Base-by-base conservation (phyloP, 2,888 invertebrate genomes). In the Cheilosia urbana region DNA sequence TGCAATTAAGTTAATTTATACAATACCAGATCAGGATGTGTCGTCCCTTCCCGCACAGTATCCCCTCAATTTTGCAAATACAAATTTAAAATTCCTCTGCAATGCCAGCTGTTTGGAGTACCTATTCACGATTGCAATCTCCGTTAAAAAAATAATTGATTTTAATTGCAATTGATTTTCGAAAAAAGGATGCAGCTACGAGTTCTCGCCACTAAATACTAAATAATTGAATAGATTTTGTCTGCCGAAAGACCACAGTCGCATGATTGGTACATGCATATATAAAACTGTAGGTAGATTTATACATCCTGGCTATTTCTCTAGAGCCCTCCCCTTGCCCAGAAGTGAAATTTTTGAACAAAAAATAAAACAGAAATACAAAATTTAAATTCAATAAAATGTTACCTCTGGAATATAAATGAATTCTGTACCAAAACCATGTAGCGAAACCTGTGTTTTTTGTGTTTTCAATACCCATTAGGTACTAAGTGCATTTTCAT, bases 1-100 rank as follows among this genome's bases (percentile, higher is more conserved):
- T 40, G 40, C 75, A 80, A 80, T 84, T 75, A 84, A 47, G 47
- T 76, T 84, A 80, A 80, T 80, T 84, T 71, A 71, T 62, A 45
- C 75, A 66, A 51, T 15, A 30, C 57, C 77, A 60, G 6, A 13
- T 4, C 37, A 9, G 30, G 30, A 30, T 13, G 13, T 37, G 37
- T 37, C 34, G 21, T 57, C 53, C 42, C 45, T 30, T 6, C 40
- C 13, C 53, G 34, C 40, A 69, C 63, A 27, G 11, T 47, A 62
- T 21, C 53, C 19, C 21, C 37, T 66, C 40, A 51, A 34, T 57
- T 55, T 75, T 15, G 34, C 3, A 71, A 71, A 37, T 69, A 65
- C n/a, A n/a, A n/a, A 27, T 65, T 57, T 24, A 58, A 57, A 65
- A 49, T 55, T 37, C 53, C 21, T n/a, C 53, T 15, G 9, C 13